Evolutionary conservation across 2,797 vertebrate genomes (phyloP), one percentile per base, ranked within the genome.

Genomic region (Psittacula derbiana): DNA sequence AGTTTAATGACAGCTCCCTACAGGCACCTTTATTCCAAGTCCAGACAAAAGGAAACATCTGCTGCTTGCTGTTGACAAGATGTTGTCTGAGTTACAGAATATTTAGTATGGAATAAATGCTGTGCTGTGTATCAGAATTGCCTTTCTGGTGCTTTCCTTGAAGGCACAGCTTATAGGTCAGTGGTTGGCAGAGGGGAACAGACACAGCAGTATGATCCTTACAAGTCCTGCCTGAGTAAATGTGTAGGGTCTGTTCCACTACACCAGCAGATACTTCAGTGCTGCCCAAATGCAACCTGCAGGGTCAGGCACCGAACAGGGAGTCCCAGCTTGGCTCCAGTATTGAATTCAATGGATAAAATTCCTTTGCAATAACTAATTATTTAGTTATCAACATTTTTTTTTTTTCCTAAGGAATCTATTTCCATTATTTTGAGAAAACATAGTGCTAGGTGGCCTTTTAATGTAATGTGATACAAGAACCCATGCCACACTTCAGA

Each of bases 21-120:
- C 52, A 85, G 92, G 92, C 88, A 94, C 88, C 69, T 92, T 95
- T 93, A 46, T 92, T 95, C 93, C 86, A 94, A 93, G 94, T 92
- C 94, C 96, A 95, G 71, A 93, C 88, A 94, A 95, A 97, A 87
- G 69, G 53, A 92, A 95, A 93, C 83, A 93, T 90, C 92, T 96
- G 93, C 80, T 52, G 23, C 72, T 92, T 78, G 88, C 71, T 90
- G 88, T 55, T 91, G 94, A 97, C 92, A 94, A 93, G 86, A 94
- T 90, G 83, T 82, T 89, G 88, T 90, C 94, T 91, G 84, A 92
- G 33, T 82, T 89, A 82, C 52, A 58, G 78, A 84, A 87, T 13
- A 38, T 81, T 92, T 76, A 76, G 78, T 8, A 55, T n/a, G 55
- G 78, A 92, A 74, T 80, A 74, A 89, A 65, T 20, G 69, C 10